Evolutionary conservation across 2,888 invertebrate genomes (phyloP), one percentile per base, ranked within the genome.

Genomic region (Oithona nana): DNA sequence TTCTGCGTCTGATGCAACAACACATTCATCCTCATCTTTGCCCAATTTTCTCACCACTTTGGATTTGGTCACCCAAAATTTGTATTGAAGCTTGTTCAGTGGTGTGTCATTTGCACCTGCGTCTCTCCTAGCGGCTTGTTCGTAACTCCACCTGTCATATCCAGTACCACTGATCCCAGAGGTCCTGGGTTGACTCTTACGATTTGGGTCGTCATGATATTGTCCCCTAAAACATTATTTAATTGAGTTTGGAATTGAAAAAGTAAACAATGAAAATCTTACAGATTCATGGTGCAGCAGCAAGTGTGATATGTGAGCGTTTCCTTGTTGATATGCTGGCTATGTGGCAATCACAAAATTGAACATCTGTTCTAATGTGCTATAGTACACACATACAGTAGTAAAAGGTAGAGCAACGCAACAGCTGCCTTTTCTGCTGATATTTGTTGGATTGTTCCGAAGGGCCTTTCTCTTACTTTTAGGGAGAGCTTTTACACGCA

Each of bases 21-120:
- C 83, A 76, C 90, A 90, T 68, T 93, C 93, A 73, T 98, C 98
- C 76, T 98, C 95, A 76, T 95, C 95, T 69, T 88, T 86, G 31
- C 94, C 94, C 58, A 97, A 77, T 76, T 90, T 94, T 70, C 88
- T 80, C 67, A 89, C 81, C 55, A 97, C 85, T 64, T 88, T 84
- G 75, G 95, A 95, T 73, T 95, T 97, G 6, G 97, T 95, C 63
- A 95, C 86, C 95, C 95, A 98, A 75, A 89, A 97, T 68, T 93
- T 92, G 75, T 94, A 89, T 73, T 92, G 89, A 83, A 94, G 84
- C 71, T 81, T 81, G 22, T 75, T 74, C 11, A 79, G 72, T 6
- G 78, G 69, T 24, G 78, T 77, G 57, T 66, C 66, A 48, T 65
- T 52, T 24, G 55, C n/a, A 8, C 56, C 57, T 1, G 73, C 65